phyloP scores from a whole-genome alignment of 2,797 vertebrate species.

The Siniperca scherzeri region DNA sequence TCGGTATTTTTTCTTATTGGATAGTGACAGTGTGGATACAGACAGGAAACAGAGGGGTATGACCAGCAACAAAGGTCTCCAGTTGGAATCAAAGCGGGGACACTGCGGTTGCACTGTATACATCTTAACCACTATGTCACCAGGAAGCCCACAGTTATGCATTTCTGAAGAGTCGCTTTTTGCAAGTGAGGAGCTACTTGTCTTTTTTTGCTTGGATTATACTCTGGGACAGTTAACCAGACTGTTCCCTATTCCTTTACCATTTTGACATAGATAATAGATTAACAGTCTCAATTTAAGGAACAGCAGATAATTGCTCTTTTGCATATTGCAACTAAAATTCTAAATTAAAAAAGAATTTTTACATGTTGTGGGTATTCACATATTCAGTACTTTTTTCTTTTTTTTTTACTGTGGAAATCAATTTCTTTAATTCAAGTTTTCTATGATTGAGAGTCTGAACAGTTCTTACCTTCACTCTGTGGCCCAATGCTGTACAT shows the following conservation, averaged over 20 bases:
- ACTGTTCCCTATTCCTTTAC: not conserved
- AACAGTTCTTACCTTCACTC: slow-evolving; percentile 90
- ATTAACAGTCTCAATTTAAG: not conserved
- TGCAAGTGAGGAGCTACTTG: too few species aligned
- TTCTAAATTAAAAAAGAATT: not conserved
- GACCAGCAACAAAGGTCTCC: not conserved
- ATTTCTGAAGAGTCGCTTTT: too few species aligned
- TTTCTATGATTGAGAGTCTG: not conserved
- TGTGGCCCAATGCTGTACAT: slow-evolving; percentile 99
- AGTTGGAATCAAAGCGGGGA: not conserved
- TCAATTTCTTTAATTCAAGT: too few species aligned
- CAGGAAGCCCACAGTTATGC: too few species aligned
- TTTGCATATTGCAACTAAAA: not conserved
- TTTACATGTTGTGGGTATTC: not conserved
- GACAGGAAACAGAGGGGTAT: not conserved
- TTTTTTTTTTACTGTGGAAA: not conserved
- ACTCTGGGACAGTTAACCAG: not conserved
- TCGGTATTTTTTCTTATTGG: too few species aligned
- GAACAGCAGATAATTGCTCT: not conserved
- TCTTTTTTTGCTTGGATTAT: too few species aligned
- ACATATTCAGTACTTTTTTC: not conserved
- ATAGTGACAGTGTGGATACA: not conserved
- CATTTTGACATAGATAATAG: not conserved
- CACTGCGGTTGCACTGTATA: not conserved
- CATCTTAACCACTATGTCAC: not conserved